Percentiles rank a stretch among this genome's conserved stretches.
Evolutionary conservation across 2,888 invertebrate genomes (phyloP).

Genomic region (Mayetiola destructor): DNA sequence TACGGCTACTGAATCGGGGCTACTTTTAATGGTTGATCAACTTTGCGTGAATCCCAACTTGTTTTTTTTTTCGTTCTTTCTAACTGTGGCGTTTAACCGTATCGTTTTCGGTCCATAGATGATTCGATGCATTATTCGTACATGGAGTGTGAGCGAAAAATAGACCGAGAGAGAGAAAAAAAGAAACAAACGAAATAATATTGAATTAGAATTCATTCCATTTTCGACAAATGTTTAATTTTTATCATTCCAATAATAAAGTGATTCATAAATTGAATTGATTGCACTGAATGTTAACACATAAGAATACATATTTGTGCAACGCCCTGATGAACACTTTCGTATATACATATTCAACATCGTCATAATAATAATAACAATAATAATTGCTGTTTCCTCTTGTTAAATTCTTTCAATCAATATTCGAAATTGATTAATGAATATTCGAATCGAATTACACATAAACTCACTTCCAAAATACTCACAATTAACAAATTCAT

Average conservation of each 20-base stretch:
- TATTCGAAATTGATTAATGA: too few species aligned
- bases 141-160: neutral
- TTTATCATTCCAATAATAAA: neutral
- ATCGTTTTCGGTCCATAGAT: neutral
- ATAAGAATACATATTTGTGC: neutral
- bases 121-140: neutral
- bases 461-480: too few species aligned
- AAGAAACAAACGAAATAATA: neutral
- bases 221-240: neutral
- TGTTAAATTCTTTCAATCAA: too few species aligned
- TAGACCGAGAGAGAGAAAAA: neutral
- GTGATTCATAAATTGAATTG: neutral
- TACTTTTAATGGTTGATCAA: constrained; percentile 1
- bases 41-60: neutral
- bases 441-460: too few species aligned
- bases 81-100: neutral
- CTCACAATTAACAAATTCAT: too few species aligned
- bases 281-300: neutral
- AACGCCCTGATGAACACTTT: constrained; percentile 6
- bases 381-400: constrained; percentile 9
- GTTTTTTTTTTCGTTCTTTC: too few species aligned
- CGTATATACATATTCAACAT: neutral
- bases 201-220: neutral
- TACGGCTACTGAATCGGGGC: too few species aligned
- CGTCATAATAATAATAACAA: constrained; percentile 2